phyloP scores from a whole-genome alignment of 2,888 invertebrate species.

The Eilema griseolum region DNA sequence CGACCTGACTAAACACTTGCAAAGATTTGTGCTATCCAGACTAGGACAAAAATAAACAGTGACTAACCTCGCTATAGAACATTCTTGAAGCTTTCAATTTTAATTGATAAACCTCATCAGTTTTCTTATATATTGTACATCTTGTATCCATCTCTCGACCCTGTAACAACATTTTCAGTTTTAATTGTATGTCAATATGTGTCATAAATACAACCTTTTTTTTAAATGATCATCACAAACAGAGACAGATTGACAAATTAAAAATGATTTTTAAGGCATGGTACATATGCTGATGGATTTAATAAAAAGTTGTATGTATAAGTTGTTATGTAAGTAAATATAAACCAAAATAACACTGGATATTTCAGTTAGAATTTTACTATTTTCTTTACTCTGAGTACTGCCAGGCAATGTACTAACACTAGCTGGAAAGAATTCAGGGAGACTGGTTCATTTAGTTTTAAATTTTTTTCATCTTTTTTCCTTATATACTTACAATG shows the following conservation, averaged over 20 bases:
- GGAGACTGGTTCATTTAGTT: slow-evolving; percentile 42
- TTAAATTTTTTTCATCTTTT: not conserved
- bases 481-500: slow-evolving; percentile 86
- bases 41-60: too few relatives aligned
- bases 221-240: too few relatives aligned
- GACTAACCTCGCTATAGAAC: slow-evolving; percentile 92
- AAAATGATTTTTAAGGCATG: too few relatives aligned
- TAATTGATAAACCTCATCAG: slow-evolving; percentile 98
- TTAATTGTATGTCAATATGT: not conserved
- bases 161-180: slow-evolving; percentile 71
- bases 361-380: slow-evolving; percentile 63
- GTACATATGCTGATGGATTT: too few relatives aligned
- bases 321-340: slow-evolving; percentile 59
- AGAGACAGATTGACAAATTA: too few relatives aligned
- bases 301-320: too few relatives aligned
- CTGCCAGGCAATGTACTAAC: slow-evolving; percentile 63
- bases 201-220: not conserved
- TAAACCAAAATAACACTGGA: slow-evolving; percentile 60
- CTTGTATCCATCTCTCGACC: slow-evolving; percentile 97
- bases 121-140: slow-evolving; percentile 99
- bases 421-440: slow-evolving; percentile 73
- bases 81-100: slow-evolving; percentile 98
- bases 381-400: slow-evolving; percentile 68
- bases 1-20: too few relatives aligned
- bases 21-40: too few relatives aligned